phyloP scores from a whole-genome alignment of 1,140 invertebrate species.

The Calephelis nemesis region DNA sequence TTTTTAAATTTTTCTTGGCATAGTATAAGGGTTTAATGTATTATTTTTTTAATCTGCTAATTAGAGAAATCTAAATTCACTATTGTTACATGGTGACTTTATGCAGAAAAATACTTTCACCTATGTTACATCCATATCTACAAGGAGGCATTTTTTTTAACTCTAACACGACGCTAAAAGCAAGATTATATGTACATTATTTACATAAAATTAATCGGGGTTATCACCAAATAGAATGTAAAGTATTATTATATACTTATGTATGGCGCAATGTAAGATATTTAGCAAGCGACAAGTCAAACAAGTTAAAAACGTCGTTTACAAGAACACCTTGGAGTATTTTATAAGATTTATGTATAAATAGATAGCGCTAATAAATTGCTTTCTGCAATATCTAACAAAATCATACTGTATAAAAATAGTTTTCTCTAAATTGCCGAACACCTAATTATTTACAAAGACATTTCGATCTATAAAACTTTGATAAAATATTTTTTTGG shows the following conservation, averaged over 20 bases:
- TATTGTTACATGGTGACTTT: background rate
- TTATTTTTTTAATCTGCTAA: background rate
- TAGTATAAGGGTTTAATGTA: too few species aligned
- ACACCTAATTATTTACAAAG: background rate
- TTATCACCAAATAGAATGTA: conserved; percentile 3
- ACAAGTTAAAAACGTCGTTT: too few species aligned
- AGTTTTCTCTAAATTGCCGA: background rate
- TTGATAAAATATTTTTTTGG: background rate
- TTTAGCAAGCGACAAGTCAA: too few species aligned
- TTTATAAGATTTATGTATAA: background rate
- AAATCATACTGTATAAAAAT: background rate
- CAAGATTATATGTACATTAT: conserved; percentile 2
- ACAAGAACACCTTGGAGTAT: background rate
- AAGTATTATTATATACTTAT: background rate
- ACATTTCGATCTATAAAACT: background rate
- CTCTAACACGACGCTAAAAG: background rate
- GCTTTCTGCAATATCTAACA: background rate
- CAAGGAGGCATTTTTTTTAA: background rate
- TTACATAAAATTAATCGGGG: background rate
- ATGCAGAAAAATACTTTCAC: background rate
- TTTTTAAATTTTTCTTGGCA: too few species aligned
- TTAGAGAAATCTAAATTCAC: background rate
- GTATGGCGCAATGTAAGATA: background rate
- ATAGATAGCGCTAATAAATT: background rate
- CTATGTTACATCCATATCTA: background rate